These are phyloP conservation scores for Ascaphus truei DNA, from an alignment of 2,113 vertebrate genomes.

Conservation along the genomic window DNA sequence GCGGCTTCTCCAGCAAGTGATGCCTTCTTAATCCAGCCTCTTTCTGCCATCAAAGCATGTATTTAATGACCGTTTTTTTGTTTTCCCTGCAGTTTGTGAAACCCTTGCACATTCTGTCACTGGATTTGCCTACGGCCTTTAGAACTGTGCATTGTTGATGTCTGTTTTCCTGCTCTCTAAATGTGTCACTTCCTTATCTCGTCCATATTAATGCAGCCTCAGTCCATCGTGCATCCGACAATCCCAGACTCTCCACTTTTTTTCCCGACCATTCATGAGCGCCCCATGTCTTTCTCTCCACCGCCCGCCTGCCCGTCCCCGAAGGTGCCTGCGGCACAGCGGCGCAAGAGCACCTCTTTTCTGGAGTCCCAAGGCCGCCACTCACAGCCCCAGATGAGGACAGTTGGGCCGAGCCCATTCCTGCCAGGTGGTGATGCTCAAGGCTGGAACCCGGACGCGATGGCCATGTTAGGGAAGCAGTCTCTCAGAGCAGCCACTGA, in stretches of 20 bases:
- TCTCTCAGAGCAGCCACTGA: slow-evolving; percentile 75
- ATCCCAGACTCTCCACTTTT: slow-evolving; percentile 83
- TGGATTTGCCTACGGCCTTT: slow-evolving; percentile 49
- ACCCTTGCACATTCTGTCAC: slow-evolving; percentile 59
- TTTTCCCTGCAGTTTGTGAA: slow-evolving; percentile 58
- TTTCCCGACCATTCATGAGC: slow-evolving; percentile 88
- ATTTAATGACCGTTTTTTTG: slow-evolving; percentile 72
- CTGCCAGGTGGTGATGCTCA: slow-evolving; percentile 72
- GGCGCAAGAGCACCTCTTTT: slow-evolving; percentile 96
- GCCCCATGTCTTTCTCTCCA: slow-evolving; percentile 92
- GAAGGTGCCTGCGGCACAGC: slow-evolving; percentile 82
- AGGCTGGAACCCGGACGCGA: slow-evolving; percentile 64
- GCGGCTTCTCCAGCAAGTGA: slow-evolving; percentile 55
- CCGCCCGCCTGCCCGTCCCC: slow-evolving; percentile 81
- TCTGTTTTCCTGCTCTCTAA: slow-evolving; percentile 72
- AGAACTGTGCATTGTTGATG: slow-evolving; percentile 66
- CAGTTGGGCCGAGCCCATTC: slow-evolving; percentile 79
- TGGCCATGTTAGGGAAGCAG: slow-evolving; percentile 67
- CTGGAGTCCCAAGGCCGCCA: slow-evolving; percentile 91
- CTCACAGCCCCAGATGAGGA: slow-evolving; percentile 82
- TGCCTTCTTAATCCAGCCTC: slow-evolving; percentile 46
- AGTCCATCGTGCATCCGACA: slow-evolving; percentile 77
- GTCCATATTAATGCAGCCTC: slow-evolving; percentile 92
- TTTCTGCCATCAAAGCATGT: slow-evolving; percentile 56
- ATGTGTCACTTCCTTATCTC: slow-evolving; percentile 87